Evolutionary conservation across 2,888 invertebrate genomes (phyloP).

Genomic region (Cheilosia soror): DNA sequence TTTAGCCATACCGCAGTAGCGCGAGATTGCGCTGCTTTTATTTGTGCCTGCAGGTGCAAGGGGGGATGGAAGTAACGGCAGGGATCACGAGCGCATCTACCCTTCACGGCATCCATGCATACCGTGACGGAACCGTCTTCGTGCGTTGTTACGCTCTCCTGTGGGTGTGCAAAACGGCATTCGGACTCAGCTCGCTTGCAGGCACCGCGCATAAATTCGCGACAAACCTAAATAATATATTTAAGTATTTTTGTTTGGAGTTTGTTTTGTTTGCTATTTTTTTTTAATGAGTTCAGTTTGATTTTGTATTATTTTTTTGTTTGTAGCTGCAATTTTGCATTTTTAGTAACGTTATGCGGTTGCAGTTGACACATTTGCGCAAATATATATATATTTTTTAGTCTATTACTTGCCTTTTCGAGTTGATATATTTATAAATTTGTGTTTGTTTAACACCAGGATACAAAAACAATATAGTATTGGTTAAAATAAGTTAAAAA

Average conservation of each 20-base stretch:
- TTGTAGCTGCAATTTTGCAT: slow-evolving; percentile 50
- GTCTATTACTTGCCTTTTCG: slow-evolving; percentile 49
- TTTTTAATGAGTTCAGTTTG: slow-evolving; percentile 63
- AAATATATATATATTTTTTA: slow-evolving; percentile 42
- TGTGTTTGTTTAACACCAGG: slow-evolving; percentile 70
- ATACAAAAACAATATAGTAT: slow-evolving; percentile 68
- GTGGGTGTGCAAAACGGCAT: slow-evolving; percentile 99
- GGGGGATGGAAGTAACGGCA: slow-evolving; percentile 99
- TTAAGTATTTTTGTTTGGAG: slow-evolving; percentile 69
- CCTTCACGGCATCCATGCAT: slow-evolving; percentile 99
- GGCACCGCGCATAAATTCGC: slow-evolving; percentile 99
- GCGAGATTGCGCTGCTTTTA: slow-evolving; percentile 98
- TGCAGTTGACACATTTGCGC: slow-evolving; percentile 46
- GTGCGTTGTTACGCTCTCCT: slow-evolving; percentile 97
- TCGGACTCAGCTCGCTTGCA: slow-evolving; percentile 98
- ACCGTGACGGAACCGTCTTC: slow-evolving; percentile 99
- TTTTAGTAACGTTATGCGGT: slow-evolving; percentile 70
- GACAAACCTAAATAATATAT: slow-evolving; percentile 91
- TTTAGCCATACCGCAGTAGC: slow-evolving; percentile 91
- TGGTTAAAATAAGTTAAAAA: slow-evolving; percentile 62
- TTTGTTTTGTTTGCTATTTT: slow-evolving; percentile 71
- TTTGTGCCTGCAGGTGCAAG: slow-evolving; percentile 99
- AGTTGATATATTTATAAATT: slow-evolving; percentile 4
- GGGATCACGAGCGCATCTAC: slow-evolving; percentile 99
- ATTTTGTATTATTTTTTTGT: slow-evolving; percentile 57